Percentiles rank a stretch among this genome's conserved stretches.
phyloP scores from a whole-genome alignment of 2,113 vertebrate species.

The Columba janthina region DNA sequence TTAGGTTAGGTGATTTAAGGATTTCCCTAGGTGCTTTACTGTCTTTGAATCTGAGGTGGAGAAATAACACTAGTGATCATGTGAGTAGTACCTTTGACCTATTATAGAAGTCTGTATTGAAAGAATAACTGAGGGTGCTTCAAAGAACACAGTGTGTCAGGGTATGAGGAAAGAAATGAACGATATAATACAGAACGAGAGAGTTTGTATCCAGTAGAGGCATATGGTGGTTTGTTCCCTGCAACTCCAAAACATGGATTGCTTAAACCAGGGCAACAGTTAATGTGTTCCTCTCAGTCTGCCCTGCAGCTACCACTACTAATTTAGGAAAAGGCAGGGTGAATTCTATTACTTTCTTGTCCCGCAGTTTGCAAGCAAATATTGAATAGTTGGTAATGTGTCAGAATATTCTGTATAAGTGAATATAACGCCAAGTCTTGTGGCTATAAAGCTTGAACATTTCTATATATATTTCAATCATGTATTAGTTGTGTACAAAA shows the following conservation, averaged over 20 bases:
- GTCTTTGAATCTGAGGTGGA: neutral
- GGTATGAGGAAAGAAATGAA: neutral
- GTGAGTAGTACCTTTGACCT: neutral
- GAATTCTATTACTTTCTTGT: neutral
- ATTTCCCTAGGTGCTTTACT: neutral
- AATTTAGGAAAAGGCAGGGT: neutral
- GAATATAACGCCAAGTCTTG: neutral
- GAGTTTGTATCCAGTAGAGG: neutral
- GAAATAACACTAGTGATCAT: neutral
- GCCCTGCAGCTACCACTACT: neutral
- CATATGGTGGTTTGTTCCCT: neutral
- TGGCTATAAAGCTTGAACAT: neutral
- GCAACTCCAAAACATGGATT: neutral
- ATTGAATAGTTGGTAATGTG: neutral
- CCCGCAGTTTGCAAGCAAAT: neutral
- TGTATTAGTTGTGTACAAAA: neutral
- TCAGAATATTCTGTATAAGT: neutral
- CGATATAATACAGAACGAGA: neutral
- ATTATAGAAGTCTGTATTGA: neutral
- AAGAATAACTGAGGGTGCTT: neutral
- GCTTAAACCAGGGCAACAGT: neutral
- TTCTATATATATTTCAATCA: neutral
- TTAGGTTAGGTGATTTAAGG: neutral
- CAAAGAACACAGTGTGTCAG: neutral
- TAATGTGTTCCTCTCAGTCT: neutral